Conservation (phyloP, 2,797 vertebrate species). For the Mus caroli region DNA sequence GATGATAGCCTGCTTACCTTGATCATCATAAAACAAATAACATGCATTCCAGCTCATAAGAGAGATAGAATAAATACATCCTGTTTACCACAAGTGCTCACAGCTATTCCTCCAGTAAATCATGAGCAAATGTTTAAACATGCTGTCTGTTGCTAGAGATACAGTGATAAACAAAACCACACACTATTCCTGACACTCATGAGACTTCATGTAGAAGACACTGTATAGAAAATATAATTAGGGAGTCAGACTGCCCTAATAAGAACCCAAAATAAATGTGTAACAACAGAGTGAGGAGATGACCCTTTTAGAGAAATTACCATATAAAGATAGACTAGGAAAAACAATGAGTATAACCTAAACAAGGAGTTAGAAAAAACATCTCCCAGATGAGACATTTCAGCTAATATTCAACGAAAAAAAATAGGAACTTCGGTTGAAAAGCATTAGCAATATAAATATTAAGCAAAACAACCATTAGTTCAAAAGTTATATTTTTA, state of each 20-base stretch:
- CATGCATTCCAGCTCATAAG: neutral
- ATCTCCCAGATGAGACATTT: neutral
- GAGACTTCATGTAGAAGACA: neutral
- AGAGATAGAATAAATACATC: neutral
- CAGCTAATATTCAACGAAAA: neutral
- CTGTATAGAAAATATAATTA: neutral
- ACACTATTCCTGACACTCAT: neutral
- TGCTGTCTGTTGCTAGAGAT: neutral
- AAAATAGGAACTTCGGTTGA: neutral
- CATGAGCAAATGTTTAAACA: neutral
- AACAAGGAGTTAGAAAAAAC: neutral
- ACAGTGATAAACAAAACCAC: neutral
- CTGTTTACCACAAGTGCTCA: neutral
- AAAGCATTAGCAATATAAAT: neutral
- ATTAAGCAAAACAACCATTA: neutral
- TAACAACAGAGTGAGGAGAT: neutral
- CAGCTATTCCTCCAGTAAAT: neutral
- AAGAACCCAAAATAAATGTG: neutral
- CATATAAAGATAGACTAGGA: neutral
- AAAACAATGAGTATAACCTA: neutral
- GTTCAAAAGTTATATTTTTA: neutral
- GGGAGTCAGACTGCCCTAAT: neutral
- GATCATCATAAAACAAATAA: neutral
- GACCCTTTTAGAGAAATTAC: neutral
- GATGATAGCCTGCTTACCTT: neutral